phyloP scores from a whole-genome alignment of 2,113 vertebrate species.

The Colossoma macropomum region DNA sequence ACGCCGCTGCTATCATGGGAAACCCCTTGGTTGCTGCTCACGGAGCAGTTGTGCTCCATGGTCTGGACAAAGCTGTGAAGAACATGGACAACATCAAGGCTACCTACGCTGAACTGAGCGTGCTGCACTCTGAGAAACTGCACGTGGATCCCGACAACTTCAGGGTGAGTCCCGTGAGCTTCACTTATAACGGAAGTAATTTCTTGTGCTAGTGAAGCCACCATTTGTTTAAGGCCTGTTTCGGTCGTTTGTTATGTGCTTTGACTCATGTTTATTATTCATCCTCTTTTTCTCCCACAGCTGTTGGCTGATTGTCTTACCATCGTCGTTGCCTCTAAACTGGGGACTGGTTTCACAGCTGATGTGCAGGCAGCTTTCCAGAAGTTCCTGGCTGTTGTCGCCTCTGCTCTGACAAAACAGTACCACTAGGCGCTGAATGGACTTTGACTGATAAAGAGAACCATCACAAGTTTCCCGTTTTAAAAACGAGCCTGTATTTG shows the following conservation, averaged over 20 bases:
- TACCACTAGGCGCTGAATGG: constrained; percentile 41
- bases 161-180: constrained; percentile 35
- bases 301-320: constrained; percentile 49
- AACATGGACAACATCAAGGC: constrained; percentile 46
- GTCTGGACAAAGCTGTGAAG: constrained; percentile 23
- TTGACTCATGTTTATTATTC: background rate
- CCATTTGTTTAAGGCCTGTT: background rate
- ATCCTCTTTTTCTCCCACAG: constrained; percentile 27
- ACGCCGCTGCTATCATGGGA: constrained; percentile 72
- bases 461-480: background rate
- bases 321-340: constrained; percentile 25
- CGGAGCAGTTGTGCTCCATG: constrained; percentile 30
- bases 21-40: constrained; percentile 67
- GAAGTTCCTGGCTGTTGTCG: constrained; percentile 55
- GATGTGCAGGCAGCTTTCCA: constrained; percentile 56
- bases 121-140: constrained; percentile 56
- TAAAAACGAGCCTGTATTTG: background rate
- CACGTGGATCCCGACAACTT: constrained; percentile 60
- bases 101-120: constrained; percentile 37
- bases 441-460: constrained; percentile 8
- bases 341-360: constrained; percentile 48
- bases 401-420: constrained; percentile 35
- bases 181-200: too few relatives aligned
- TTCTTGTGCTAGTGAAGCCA: background rate
- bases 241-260: background rate